Evolutionary conservation across 2,888 invertebrate genomes (phyloP), one percentile per base, ranked within the genome.

Genomic region (Pachycephus smyrnensis): DNA sequence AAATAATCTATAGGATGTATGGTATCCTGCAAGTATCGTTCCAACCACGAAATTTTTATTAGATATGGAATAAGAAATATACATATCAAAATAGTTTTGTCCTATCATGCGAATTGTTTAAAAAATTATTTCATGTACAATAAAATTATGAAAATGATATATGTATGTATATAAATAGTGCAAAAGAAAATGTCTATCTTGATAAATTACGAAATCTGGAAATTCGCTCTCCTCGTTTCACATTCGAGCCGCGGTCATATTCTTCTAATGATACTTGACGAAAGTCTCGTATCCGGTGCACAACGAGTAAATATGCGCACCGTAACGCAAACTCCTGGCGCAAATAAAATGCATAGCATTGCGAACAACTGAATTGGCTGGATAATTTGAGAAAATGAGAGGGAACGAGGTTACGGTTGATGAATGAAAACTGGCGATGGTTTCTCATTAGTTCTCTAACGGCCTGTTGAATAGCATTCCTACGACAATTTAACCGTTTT

Each of bases 311-410:
- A 55, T 23, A 23, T 23, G 55, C 55, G 0, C 23, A 23, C 23
- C 55, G 55, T 55, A 55, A 55, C 23, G 55, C 55, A 55, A 9
- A 55, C 6, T 55, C 55, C 55, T 55, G 55, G 55, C 55, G 55
- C 55, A 55, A 55, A 55, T 55, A 55, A 55, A 55, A 23, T 55
- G 55, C 55, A 15, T 15, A 9, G 55, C 55, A 23, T 55, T 31
- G 71, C 31, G 71, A 71, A 71, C 71, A 71, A 33, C 32, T 71
- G 71, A 71, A 71, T 71, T 71, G 71, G 31, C 71, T 33, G 31
- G 31, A 33, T 33, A 33, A 71, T 71, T 31, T 12, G 31, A 71
- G 71, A 71, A 71, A 71, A 71, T 33, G 31, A 71, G 71, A 33
- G 71, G 71, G 32, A 71, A 71, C 71, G 71, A 71, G 71, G 71